A percentile compares a stretch with the other conserved stretches of the same genome.
phyloP scores from a whole-genome alignment of 2,113 vertebrate genomes.

The rat (Rattus norvegicus) region GRCr8 NC_086019.1:187802501-187803000 shows the following conservation, averaged over 20 bases:
- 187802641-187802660: conserved; percentile 66
- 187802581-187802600: conserved; percentile 66
- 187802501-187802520: conserved; percentile 71
- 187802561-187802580: conserved; percentile 71
- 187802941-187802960: background rate
- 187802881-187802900: background rate
- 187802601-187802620: conserved; percentile 74
- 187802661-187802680: conserved; percentile 64
- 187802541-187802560: conserved; percentile 77
- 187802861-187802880: background rate
- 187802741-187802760: background rate
- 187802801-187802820: background rate
- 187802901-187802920: background rate
- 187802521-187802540: conserved; percentile 46
- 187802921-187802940: background rate
- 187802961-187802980: background rate
- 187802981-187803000: background rate
- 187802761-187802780: background rate
- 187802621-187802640: conserved; percentile 59
- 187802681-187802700: conserved; percentile 70
- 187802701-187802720: conserved; percentile 34
- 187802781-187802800: background rate
- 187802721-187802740: background rate
- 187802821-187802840: background rate
- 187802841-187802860: background rate